Evolutionary conservation across 1,140 invertebrate species (phyloP).

Genomic region (Nixonia krombeini): DNA sequence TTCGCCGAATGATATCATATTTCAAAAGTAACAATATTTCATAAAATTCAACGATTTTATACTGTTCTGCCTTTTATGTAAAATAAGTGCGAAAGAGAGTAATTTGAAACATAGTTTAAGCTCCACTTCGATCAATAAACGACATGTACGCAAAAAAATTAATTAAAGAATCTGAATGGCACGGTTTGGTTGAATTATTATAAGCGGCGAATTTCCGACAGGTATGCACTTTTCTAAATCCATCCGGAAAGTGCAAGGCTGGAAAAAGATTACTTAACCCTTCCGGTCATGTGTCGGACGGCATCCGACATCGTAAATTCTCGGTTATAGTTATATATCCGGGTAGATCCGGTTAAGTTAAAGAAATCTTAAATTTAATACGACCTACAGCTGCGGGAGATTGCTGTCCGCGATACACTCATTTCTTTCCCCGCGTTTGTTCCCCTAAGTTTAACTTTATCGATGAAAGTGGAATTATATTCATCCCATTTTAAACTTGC

Average conservation of each 20-base stretch:
- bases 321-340: not conserved
- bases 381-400: not conserved
- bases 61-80: too few species aligned
- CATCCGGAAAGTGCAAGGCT: not conserved
- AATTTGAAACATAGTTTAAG: too few species aligned
- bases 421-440: not conserved
- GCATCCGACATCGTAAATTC: not conserved
- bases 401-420: not conserved
- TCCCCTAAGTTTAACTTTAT: not conserved
- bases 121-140: too few species aligned
- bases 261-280: not conserved
- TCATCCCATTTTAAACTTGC: not conserved
- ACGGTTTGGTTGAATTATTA: too few species aligned
- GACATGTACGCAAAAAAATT: too few species aligned
- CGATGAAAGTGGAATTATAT: not conserved
- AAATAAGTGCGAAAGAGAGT: too few species aligned
- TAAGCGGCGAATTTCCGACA: too few species aligned
- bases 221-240: too few species aligned
- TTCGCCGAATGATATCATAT: too few species aligned
- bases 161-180: too few species aligned
- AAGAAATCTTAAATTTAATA: constrained; percentile 1
- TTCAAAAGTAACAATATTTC: too few species aligned
- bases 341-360: not conserved
- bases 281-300: not conserved
- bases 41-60: too few species aligned